phyloP scores from a whole-genome alignment of 2,888 invertebrate species.

The Chelonus formosanus region DNA sequence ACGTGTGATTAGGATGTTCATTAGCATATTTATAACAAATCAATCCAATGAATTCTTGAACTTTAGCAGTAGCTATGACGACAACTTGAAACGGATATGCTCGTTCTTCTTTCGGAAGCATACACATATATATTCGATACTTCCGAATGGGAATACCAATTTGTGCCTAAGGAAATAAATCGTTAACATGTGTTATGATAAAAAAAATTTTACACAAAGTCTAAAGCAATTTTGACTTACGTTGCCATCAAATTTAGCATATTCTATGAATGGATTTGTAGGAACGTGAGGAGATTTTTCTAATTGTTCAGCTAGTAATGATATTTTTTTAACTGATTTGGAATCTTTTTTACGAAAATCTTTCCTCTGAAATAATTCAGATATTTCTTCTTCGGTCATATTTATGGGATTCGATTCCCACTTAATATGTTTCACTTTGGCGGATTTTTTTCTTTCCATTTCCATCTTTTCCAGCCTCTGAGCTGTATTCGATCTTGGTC shows the following conservation, averaged over 20 bases:
- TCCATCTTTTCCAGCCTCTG: constrained; percentile 90
- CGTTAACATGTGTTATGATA: no score
- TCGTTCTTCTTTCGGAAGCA: constrained; percentile 82
- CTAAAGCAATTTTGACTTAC: constrained; percentile 44
- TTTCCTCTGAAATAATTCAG: constrained; percentile 70
- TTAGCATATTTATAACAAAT: constrained; percentile 82
- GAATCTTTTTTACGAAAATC: constrained; percentile 57
- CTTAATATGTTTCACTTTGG: constrained; percentile 79
- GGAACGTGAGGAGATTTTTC: constrained; percentile 80
- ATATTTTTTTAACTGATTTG: constrained; percentile 62
- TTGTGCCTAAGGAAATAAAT: constrained; percentile 68
- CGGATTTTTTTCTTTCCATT: constrained; percentile 81
- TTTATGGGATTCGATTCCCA: constrained; percentile 71
- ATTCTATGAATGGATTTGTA: constrained; percentile 88
- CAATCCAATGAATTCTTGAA: constrained; percentile 90
- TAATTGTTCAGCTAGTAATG: constrained; percentile 79
- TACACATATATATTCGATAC: constrained; percentile 89
- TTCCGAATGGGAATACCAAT: constrained; percentile 81
- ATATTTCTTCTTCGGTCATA: constrained; percentile 70
- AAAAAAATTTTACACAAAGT: no score
- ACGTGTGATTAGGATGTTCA: constrained; percentile 62
- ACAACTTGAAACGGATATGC: constrained; percentile 85
- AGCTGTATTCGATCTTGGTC: constrained; percentile 87
- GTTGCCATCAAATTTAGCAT: constrained; percentile 91
- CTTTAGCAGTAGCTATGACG: constrained; percentile 85